Evolutionary conservation across 2,113 vertebrate genomes (phyloP).

Genomic region (Oreochromis niloticus): DNA sequence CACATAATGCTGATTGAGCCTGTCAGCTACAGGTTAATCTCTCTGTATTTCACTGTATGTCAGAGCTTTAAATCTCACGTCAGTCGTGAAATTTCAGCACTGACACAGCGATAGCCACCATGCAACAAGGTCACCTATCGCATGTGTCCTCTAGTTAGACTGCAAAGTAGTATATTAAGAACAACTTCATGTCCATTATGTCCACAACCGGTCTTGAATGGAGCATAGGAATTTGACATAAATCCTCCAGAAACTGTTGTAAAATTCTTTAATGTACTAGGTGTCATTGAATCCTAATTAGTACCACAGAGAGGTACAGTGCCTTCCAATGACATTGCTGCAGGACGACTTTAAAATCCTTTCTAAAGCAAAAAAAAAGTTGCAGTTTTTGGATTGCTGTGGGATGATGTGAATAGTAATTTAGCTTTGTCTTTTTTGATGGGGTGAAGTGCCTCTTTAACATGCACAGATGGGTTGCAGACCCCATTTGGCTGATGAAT

Average conservation of each 20-base stretch:
- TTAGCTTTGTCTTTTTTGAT: background rate
- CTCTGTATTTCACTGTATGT: background rate
- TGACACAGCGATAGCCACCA: background rate
- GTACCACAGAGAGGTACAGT: background rate
- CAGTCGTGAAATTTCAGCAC: background rate
- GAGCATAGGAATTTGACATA: background rate
- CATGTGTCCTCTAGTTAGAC: background rate
- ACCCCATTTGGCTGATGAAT: conserved; percentile 26
- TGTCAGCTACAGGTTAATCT: background rate
- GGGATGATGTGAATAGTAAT: background rate
- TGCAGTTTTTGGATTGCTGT: background rate
- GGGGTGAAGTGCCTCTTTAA: background rate
- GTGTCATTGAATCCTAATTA: background rate
- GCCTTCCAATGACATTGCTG: background rate
- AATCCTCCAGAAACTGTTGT: background rate
- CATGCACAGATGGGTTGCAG: conserved; percentile 16
- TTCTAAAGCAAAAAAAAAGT: background rate
- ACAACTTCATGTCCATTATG: background rate
- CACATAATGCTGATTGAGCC: background rate
- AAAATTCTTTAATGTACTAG: background rate
- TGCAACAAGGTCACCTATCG: background rate
- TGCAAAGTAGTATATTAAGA: background rate
- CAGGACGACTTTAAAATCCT: background rate
- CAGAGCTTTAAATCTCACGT: background rate
- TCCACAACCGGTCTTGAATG: background rate